Percentiles rank a stretch among this genome's conserved stretches.
These are phyloP conservation scores for Tenualosa ilisha DNA, from an alignment of 2,797 vertebrate genomes.

Conservation along the genomic window DNA sequence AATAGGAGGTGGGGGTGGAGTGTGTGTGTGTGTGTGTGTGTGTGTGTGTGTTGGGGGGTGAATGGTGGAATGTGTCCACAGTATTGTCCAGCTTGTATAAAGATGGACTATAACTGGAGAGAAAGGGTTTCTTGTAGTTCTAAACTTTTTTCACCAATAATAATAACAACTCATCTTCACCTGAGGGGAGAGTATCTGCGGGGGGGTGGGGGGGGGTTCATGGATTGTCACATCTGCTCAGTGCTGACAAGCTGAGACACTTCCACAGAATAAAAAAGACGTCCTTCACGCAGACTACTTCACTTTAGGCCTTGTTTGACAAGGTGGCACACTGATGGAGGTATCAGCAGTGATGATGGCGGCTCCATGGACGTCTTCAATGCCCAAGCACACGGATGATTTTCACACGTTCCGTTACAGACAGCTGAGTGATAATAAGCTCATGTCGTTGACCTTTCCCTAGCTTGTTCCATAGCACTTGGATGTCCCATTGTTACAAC, in stretches of 20 bases:
- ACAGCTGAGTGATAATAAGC: conserved; percentile 27
- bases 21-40: no score
- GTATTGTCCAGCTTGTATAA: no score
- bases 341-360: background rate
- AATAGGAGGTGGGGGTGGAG: no score
- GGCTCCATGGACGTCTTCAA: background rate
- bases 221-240: background rate
- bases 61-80: no score
- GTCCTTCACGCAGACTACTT: background rate
- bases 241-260: background rate
- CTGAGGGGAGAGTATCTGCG: no score
- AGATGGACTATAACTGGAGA: background rate
- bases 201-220: background rate
- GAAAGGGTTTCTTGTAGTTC: background rate
- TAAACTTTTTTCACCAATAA: no score
- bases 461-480: conserved; percentile 26
- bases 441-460: conserved; percentile 32
- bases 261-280: background rate
- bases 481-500: conserved; percentile 23
- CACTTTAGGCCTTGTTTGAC: background rate
- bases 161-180: no score
- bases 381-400: background rate
- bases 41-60: no score
- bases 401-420: conserved; percentile 1
- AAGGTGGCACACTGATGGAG: background rate